Evolutionary conservation across 35 echinoderm and acorn worm genomes (phyloP).

Genomic region (Strongylocentrotus purpuratus): DNA sequence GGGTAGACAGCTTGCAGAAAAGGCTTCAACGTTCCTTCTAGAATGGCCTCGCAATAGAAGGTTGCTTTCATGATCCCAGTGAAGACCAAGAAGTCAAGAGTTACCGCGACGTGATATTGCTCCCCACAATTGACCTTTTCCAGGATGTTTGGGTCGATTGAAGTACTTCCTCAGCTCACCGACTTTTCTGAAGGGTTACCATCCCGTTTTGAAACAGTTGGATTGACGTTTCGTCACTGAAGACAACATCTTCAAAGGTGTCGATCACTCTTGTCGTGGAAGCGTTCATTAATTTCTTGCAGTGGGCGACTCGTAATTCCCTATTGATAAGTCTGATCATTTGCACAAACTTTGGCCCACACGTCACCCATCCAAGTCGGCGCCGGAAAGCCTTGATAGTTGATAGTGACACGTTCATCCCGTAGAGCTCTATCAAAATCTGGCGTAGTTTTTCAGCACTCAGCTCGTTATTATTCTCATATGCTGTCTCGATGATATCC

Average conservation of each 20-base stretch:
- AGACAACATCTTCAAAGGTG: no score
- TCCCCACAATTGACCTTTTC: constrained; percentile 53
- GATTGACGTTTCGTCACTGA: background rate
- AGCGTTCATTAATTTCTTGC: background rate
- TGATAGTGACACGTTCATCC: no score
- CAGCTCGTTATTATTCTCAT: no score
- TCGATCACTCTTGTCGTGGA: background rate
- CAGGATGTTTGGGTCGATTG: no score
- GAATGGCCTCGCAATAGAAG: no score
- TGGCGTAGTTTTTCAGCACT: no score
- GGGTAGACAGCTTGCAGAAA: background rate
- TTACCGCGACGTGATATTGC: constrained; percentile 61
- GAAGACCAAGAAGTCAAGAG: background rate
- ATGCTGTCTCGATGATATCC: no score
- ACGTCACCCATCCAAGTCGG: constrained; percentile 55
- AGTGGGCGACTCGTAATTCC: background rate
- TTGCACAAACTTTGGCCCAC: constrained; percentile 37
- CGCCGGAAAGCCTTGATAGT: constrained; percentile 22
- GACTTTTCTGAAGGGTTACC: background rate
- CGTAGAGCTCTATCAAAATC: no score
- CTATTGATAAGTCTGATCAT: background rate
- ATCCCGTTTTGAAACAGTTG: background rate
- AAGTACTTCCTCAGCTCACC: no score
- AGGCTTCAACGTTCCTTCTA: background rate
- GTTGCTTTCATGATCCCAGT: no score